phyloP scores from a whole-genome alignment of 1,140 invertebrate genomes.

The Cylas formicarius region DNA sequence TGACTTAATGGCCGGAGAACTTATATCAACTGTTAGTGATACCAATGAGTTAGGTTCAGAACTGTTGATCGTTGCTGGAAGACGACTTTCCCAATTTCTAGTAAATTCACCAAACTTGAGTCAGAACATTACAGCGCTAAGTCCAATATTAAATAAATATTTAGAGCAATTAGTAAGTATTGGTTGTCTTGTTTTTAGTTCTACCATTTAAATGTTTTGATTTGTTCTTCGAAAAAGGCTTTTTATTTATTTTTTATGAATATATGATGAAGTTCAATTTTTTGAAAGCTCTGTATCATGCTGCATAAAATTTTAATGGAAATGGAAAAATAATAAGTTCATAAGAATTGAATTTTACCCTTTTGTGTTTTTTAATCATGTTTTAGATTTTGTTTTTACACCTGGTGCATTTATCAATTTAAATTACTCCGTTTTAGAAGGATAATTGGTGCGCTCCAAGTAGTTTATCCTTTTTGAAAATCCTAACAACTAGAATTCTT shows the following conservation, averaged over 20 bases:
- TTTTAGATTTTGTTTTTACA: neutral
- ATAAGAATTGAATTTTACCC: neutral
- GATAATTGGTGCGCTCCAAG: conserved; percentile 36
- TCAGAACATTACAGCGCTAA: conserved; percentile 59
- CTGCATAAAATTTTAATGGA: neutral
- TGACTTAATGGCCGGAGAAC: conserved; percentile 69
- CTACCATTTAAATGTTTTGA: neutral
- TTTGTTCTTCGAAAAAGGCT: conserved; percentile 4
- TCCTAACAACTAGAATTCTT: conserved; percentile 28
- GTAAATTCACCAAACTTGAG: conserved; percentile 50
- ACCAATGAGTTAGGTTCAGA: conserved; percentile 55
- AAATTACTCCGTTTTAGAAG: conserved; percentile 24
- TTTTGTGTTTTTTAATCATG: neutral
- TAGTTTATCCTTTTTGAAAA: conserved; percentile 25
- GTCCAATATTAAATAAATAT: conserved; percentile 61
- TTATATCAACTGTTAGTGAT: conserved; percentile 59
- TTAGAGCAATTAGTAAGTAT: conserved; percentile 60
- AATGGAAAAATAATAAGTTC: neutral
- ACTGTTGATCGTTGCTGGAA: conserved; percentile 64
- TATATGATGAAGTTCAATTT: neutral
- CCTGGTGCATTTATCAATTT: neutral
- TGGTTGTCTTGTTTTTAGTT: neutral
- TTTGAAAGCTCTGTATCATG: conserved; percentile 1
- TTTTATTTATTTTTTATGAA: conserved; percentile 1
- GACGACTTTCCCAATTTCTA: conserved; percentile 59